Percentiles rank a stretch among this genome's conserved stretches.
Evolutionary conservation across 2,113 vertebrate species (phyloP).

Genomic region (Phylloscopus whistleri): DNA sequence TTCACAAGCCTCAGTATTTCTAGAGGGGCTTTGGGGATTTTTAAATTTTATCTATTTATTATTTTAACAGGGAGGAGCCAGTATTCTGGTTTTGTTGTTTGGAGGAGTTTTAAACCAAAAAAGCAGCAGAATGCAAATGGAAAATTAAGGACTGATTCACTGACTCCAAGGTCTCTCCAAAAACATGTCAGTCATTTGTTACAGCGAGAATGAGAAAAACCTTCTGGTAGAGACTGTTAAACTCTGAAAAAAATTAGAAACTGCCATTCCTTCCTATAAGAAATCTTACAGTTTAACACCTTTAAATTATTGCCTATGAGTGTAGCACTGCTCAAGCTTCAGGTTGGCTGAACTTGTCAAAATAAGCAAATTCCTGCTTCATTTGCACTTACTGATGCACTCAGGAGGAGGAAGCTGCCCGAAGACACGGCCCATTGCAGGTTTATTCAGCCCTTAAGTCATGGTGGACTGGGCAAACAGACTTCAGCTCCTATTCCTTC

Average conservation of each 20-base stretch:
- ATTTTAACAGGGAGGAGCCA: not conserved
- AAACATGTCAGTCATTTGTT: conserved; percentile 29
- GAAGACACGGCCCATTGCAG: conserved; percentile 15
- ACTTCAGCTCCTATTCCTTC: not conserved
- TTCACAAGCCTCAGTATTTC: not conserved
- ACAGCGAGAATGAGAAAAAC: not conserved
- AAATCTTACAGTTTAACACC: not conserved
- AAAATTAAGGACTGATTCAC: conserved; percentile 11
- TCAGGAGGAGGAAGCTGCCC: not conserved
- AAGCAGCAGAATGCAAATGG: not conserved
- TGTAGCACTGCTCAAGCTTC: not conserved
- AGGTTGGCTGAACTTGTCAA: not conserved
- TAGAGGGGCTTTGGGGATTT: not conserved
- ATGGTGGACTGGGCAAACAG: not conserved
- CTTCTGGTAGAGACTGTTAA: conserved; percentile 2
- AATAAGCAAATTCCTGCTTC: conserved; percentile 17
- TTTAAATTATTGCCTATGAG: not conserved
- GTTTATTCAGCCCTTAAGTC: conserved; percentile 30
- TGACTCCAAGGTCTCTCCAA: not conserved
- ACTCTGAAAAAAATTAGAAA: not conserved
- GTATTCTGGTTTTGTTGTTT: not conserved
- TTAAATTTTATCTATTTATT: not conserved
- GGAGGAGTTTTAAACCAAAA: not conserved
- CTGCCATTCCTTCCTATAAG: not conserved
- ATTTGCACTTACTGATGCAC: not conserved